Conservation (phyloP, 2,113 vertebrate genomes). For the Ploceus nigricollis region DNA sequence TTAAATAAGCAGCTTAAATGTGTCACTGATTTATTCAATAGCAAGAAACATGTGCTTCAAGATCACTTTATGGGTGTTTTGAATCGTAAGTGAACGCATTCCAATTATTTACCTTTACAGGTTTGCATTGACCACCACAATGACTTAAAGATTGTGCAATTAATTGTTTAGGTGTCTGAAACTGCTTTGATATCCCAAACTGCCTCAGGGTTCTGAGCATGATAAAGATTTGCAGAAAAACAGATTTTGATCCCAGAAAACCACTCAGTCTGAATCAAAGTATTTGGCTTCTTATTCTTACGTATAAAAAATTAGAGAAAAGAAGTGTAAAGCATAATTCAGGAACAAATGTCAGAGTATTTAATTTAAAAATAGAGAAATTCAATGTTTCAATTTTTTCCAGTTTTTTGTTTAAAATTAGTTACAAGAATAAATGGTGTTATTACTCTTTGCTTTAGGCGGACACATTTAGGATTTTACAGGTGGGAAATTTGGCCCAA, state of each 20-base stretch:
- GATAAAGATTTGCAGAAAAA: neutral
- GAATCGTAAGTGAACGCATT: conserved; percentile 69
- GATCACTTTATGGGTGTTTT: conserved; percentile 79
- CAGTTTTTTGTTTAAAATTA: neutral
- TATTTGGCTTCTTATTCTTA: neutral
- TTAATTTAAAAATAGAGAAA: neutral
- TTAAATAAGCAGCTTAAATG: conserved; percentile 78
- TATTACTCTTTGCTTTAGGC: neutral
- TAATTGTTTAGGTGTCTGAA: neutral
- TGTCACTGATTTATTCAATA: conserved; percentile 81
- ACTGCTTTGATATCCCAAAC: neutral
- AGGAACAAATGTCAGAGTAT: neutral
- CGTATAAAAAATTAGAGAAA: neutral
- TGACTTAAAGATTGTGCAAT: neutral
- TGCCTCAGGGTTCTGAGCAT: neutral
- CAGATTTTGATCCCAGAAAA: neutral
- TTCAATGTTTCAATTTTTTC: neutral
- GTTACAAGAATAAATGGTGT: neutral
- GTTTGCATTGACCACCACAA: neutral
- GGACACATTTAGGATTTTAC: neutral
- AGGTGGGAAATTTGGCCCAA: neutral
- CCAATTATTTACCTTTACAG: neutral
- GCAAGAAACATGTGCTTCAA: conserved; percentile 84
- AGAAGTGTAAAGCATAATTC: neutral
- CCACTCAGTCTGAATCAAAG: neutral